Conservation (phyloP, 2,113 vertebrate genomes). For the Prionailurus bengalensis region DNA sequence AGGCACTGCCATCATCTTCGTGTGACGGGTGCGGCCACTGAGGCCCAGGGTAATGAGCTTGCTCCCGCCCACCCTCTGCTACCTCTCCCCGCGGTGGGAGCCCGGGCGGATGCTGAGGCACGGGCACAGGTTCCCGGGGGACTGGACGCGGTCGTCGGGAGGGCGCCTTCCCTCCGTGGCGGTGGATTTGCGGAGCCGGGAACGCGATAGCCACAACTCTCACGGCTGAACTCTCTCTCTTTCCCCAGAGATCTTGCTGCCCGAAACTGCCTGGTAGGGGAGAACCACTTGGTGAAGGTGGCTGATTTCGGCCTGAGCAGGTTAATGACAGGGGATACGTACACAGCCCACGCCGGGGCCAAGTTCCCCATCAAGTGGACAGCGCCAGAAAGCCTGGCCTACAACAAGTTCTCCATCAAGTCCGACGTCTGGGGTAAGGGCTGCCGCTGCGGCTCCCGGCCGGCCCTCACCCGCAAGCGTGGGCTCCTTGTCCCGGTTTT, state of each 20-base stretch:
- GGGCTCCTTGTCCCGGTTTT: no score
- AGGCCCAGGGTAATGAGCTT: background rate
- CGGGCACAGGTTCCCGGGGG: fast-evolving
- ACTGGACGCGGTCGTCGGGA: fast-evolving
- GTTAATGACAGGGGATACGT: conserved; percentile 97
- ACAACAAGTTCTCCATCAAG: conserved; percentile 99
- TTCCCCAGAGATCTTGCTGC: conserved; percentile 95
- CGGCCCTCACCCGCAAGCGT: fast-evolving
- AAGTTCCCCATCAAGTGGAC: conserved; percentile 99
- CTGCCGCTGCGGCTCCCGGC: background rate
- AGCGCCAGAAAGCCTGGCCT: conserved; percentile 97
- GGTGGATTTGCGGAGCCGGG: background rate
- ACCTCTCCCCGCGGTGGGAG: fast-evolving
- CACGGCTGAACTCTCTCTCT: conserved; percentile 31
- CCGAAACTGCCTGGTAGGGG: conserved; percentile 98
- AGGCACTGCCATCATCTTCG: background rate
- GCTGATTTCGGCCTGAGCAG: conserved; percentile 98
- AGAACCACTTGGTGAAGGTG: conserved; percentile 99
- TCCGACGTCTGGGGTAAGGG: conserved; percentile 98
- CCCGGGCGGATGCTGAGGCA: background rate
- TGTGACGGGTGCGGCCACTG: background rate
- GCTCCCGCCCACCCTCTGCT: background rate
- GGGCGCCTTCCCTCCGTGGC: fast-evolving
- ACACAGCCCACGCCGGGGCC: conserved; percentile 97
- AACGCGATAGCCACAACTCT: background rate